Evolutionary conservation across 1,140 invertebrate genomes (phyloP).

Genomic region (Belonocnema kinseyi): DNA sequence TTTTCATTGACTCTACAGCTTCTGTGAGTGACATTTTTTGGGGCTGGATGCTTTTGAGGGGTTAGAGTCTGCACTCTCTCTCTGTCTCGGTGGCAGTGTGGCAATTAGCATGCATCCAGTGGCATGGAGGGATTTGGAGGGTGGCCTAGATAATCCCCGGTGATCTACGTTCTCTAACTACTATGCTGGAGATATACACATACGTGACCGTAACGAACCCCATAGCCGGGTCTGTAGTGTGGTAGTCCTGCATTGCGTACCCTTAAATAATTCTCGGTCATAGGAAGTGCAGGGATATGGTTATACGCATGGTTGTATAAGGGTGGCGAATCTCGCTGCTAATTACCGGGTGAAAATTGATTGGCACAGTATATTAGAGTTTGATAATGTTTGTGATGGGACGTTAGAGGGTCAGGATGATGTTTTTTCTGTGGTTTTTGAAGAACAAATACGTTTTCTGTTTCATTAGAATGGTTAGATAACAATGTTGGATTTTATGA

Average conservation of each 20-base stretch:
- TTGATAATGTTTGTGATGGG: background rate
- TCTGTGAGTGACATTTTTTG: background rate
- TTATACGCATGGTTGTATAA: background rate
- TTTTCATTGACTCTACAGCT: constrained; percentile 44
- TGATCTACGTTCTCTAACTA: constrained; percentile 53
- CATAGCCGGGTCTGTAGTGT: constrained; percentile 41
- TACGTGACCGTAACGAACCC: constrained; percentile 46
- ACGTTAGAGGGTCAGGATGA: too few relatives aligned
- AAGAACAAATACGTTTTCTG: too few relatives aligned
- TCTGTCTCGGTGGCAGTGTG: constrained; percentile 38
- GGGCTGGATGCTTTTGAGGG: constrained; percentile 33
- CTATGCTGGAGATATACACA: constrained; percentile 52
- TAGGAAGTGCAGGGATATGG: too few relatives aligned
- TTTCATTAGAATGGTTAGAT: too few relatives aligned
- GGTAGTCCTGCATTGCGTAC: background rate
- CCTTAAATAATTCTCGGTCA: constrained; percentile 8
- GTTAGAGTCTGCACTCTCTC: background rate
- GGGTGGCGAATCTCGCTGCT: background rate
- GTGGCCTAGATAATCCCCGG: constrained; percentile 54
- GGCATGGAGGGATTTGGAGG: constrained; percentile 53
- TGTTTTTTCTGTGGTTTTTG: too few relatives aligned
- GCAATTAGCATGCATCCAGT: constrained; percentile 64
- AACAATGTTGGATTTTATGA: too few relatives aligned
- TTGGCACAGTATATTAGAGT: background rate
- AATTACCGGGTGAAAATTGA: background rate